Percentiles rank a stretch among this genome's conserved stretches.
Conservation (phyloP, 2,888 invertebrate species). For the Aproaerema taeniolella region DNA sequence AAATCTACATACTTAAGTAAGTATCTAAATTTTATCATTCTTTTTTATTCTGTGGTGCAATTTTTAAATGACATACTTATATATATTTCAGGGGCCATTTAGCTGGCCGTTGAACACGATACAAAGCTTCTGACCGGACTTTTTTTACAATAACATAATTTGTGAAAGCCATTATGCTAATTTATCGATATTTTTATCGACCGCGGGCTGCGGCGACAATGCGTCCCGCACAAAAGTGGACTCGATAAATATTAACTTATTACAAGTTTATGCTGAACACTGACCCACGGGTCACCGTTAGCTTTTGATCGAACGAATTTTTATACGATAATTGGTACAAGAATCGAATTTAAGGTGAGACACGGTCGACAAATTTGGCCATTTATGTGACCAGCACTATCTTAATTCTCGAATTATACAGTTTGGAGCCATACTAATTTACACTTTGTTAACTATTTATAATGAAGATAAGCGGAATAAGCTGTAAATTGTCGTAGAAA, state of each 20-base stretch:
- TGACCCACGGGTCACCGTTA: slow-evolving; percentile 40
- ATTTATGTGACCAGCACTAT: slow-evolving; percentile 3
- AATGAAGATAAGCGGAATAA: background rate
- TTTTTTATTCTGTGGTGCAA: no score
- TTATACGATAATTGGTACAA: slow-evolving; percentile 31
- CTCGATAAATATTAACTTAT: slow-evolving; percentile 27
- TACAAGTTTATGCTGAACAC: slow-evolving; percentile 33
- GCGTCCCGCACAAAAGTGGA: slow-evolving; percentile 19
- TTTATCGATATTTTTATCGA: slow-evolving; percentile 43
- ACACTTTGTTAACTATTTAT: slow-evolving; percentile 7
- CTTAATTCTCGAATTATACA: slow-evolving; percentile 9
- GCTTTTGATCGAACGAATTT: slow-evolving; percentile 25
- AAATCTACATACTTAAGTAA: no score
- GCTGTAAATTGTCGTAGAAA: slow-evolving; percentile 1
- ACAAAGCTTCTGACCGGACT: slow-evolving; percentile 32
- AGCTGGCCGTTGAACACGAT: no score
- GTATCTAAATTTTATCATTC: no score
- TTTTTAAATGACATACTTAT: no score
- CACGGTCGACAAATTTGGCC: slow-evolving; percentile 19
- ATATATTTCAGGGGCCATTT: no score
- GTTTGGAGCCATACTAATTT: slow-evolving; percentile 3
- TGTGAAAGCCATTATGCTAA: slow-evolving; percentile 49
- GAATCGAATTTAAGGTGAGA: slow-evolving; percentile 25
- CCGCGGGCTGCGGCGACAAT: slow-evolving; percentile 27
- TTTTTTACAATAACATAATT: slow-evolving; percentile 42